Conservation (phyloP, 2,797 vertebrate genomes). For the Sciurus carolinensis region DNA sequence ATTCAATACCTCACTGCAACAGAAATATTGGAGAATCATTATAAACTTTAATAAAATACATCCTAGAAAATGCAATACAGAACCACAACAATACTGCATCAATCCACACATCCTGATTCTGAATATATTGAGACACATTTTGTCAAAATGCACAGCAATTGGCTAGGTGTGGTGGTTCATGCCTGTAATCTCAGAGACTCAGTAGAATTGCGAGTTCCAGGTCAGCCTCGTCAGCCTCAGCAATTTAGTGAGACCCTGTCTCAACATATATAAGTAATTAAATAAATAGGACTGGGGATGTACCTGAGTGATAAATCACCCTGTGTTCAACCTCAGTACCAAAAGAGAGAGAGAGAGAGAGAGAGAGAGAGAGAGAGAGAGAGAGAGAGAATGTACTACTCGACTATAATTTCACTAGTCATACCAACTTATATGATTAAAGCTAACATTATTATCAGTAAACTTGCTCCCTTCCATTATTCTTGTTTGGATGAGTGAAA, state of each 20-base stretch:
- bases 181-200: too few relatives aligned
- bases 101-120: not conserved
- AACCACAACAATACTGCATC: not conserved
- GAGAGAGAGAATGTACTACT: not conserved
- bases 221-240: too few relatives aligned
- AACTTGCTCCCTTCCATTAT: conserved; percentile 16
- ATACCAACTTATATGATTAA: not conserved
- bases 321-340: too few relatives aligned
- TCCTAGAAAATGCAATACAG: not conserved
- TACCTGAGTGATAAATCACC: too few relatives aligned
- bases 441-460: not conserved
- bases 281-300: too few relatives aligned
- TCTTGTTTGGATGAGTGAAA: not conserved
- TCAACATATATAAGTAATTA: too few relatives aligned
- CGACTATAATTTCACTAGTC: not conserved
- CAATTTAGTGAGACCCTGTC: too few relatives aligned
- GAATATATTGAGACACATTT: not conserved
- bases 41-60: not conserved
- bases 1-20: not conserved
- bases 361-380: too few relatives aligned
- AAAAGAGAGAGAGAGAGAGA: too few relatives aligned
- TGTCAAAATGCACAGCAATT: not conserved
- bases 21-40: not conserved
- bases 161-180: too few relatives aligned
- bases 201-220: too few relatives aligned